These are phyloP conservation scores for Nudaria mundana DNA, from an alignment of 2,888 invertebrate species.

Conservation along the genomic window DNA sequence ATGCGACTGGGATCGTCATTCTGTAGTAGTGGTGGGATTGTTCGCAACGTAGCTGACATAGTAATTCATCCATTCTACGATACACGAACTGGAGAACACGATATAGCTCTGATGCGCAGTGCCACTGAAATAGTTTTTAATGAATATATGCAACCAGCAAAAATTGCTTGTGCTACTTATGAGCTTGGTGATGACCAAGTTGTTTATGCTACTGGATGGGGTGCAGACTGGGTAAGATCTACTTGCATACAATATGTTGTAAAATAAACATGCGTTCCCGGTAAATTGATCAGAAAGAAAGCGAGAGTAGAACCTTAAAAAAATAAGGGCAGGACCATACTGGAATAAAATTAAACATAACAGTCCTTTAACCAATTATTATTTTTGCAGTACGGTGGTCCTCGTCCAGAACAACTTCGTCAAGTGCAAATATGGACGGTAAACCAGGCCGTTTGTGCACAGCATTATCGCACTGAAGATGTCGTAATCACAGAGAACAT, in stretches of 20 bases:
- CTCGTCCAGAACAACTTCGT: constrained; percentile 35
- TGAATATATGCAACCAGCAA: constrained; percentile 29
- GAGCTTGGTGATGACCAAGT: constrained; percentile 38
- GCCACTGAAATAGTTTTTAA: constrained; percentile 7
- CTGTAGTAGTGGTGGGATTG: constrained; percentile 44
- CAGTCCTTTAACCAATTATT: neutral
- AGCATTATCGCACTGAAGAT: constrained; percentile 32
- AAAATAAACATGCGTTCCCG: too few relatives aligned
- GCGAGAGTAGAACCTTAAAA: too few relatives aligned
- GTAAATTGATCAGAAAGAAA: too few relatives aligned
- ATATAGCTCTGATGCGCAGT: constrained; percentile 51
- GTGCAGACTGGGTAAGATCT: constrained; percentile 11
- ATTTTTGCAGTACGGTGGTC: constrained; percentile 19
- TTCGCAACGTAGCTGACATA: constrained; percentile 24
- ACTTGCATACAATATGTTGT: too few relatives aligned
- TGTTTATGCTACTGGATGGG: constrained; percentile 55
- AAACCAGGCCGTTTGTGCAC: constrained; percentile 36
- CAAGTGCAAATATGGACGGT: constrained; percentile 46
- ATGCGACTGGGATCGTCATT: constrained; percentile 40
- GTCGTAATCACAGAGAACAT: constrained; percentile 42
- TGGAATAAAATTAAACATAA: too few relatives aligned
- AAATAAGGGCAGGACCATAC: too few relatives aligned
- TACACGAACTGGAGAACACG: constrained; percentile 34
- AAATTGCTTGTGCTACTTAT: constrained; percentile 46
- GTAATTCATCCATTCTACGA: constrained; percentile 51